Percentiles rank a stretch among this genome's conserved stretches.
phyloP scores from a whole-genome alignment of 2,888 invertebrate species.

The Brenthis hecate region DNA sequence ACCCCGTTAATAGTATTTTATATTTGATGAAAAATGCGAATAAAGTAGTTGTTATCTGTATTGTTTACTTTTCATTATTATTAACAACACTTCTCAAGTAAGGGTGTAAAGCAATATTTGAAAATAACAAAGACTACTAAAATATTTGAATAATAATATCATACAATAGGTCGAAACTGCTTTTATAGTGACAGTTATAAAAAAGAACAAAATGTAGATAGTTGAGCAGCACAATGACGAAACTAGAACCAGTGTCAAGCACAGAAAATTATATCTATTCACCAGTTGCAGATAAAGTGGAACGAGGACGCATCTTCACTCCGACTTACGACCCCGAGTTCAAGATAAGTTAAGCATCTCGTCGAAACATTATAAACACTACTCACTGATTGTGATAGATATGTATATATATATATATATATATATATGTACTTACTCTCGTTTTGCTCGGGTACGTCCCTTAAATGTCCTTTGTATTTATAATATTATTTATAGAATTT shows the following conservation, averaged over 20 bases:
- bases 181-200: conserved; percentile 65
- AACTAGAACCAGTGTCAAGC: conserved; percentile 74
- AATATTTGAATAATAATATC: conserved; percentile 36
- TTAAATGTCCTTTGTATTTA: too few species aligned
- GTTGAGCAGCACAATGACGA: conserved; percentile 68
- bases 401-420: too few species aligned
- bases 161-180: conserved; percentile 44
- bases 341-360: conserved; percentile 53
- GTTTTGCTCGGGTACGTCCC: too few species aligned
- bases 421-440: too few species aligned
- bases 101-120: background rate
- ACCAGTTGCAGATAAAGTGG: conserved; percentile 71
- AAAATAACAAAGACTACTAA: conserved; percentile 19
- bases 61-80: too few species aligned
- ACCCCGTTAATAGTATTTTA: too few species aligned
- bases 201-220: conserved; percentile 64
- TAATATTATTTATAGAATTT: too few species aligned
- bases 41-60: too few species aligned
- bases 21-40: too few species aligned
- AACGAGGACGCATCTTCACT: conserved; percentile 73
- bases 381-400: conserved; percentile 30
- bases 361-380: conserved; percentile 32
- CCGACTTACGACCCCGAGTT: conserved; percentile 54
- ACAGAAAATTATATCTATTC: conserved; percentile 81
- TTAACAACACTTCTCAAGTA: background rate